These are phyloP conservation scores for Drosophila nikananu DNA, from an alignment of 1,140 invertebrate species.

Conservation along the genomic window DNA sequence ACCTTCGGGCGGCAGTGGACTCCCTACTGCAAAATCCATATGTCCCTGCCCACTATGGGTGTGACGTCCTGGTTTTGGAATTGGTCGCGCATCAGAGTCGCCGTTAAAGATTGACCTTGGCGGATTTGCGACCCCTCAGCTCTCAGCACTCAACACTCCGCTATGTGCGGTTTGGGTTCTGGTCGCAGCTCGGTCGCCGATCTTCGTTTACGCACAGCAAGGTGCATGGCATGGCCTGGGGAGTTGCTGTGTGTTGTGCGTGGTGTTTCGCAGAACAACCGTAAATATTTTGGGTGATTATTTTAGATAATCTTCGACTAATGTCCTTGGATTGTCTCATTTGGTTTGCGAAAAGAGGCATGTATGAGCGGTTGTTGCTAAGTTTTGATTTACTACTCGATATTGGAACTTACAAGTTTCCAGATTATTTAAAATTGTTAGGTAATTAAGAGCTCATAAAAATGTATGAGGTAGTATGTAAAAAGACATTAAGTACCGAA, in stretches of 20 bases:
- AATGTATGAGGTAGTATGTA: too few species aligned
- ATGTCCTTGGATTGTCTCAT: conserved; percentile 73
- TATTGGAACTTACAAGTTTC: not conserved
- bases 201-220: conserved; percentile 72
- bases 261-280: conserved; percentile 73
- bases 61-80: conserved; percentile 74
- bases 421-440: not conserved
- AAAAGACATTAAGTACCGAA: too few species aligned
- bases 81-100: conserved; percentile 67
- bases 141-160: conserved; percentile 11
- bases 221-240: conserved; percentile 67
- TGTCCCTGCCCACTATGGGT: conserved; percentile 47
- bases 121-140: conserved; percentile 48
- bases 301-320: conserved; percentile 81
- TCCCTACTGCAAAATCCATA: conserved; percentile 73
- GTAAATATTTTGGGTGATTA: conserved; percentile 85
- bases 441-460: not conserved
- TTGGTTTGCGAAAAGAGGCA: conserved; percentile 8
- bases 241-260: conserved; percentile 18
- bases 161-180: conserved; percentile 78
- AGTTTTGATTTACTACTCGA: not conserved
- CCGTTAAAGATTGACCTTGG: conserved; percentile 37
- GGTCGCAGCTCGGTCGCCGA: conserved; percentile 81
- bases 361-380: not conserved
- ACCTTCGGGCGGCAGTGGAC: conserved; percentile 56